Evolutionary conservation across 2,797 vertebrate species (phyloP), one percentile per base, ranked within the genome.

Genomic region (Gymnothorax reevesii): DNA sequence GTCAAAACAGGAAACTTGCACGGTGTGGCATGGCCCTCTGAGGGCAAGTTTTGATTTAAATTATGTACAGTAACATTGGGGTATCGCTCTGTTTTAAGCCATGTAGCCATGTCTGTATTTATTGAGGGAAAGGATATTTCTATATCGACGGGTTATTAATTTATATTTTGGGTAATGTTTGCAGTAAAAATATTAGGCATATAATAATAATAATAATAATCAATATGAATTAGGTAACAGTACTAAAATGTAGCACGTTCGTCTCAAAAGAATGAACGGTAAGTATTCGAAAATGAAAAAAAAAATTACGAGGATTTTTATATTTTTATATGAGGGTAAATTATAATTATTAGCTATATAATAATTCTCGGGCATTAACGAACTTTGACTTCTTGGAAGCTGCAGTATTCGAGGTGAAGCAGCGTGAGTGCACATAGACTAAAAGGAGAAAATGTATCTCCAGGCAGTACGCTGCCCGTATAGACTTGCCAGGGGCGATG

Each of bases 1-100:
- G 88, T 90, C 87, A 87, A 87, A 90, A 90, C 88, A 89, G 89
- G 89, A 91, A 90, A 86, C 27, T 64, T 83, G 86, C 25, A 85
- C 82, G 83, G 55, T 60, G 52, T 42, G 77, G 85, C 60, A 83
- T 54, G 52, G 66, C 64, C 75, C 57, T 10, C 87, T 4, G 52
- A 69, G 87, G 75, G 57, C 60, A 49, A 52, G 77, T 75, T 77
- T 83, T 77, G 49, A 80, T 60, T 49, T 25, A 17, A 82, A 62
- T 7, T 49, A 84, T 66, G 49, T 84, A 64, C 57, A 84, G 83
- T 71, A 71, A 69, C 33, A 22, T 55, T 22, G 12, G 17, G 66
- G 55, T 57, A 85, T 69, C 84, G 66, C 17, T 85, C 42, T 27
- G 22, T 73, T 85, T 57, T 52, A 49, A 64, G 52, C 20, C n/a